Evolutionary conservation across 2,113 vertebrate species (phyloP).

Genomic region (Odontesthes bonariensis): DNA sequence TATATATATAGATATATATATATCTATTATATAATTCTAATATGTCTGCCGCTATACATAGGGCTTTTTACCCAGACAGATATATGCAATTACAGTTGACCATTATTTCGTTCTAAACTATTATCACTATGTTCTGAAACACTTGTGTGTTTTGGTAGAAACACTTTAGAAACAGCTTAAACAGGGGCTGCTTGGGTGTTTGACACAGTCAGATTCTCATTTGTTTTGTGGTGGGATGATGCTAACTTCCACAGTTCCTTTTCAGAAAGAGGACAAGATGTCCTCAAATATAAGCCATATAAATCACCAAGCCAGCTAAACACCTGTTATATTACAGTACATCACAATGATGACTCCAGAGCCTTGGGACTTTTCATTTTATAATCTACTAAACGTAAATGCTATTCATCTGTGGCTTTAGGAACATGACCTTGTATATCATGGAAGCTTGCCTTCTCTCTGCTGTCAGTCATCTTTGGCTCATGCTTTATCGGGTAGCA

Average conservation of each 20-base stretch:
- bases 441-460: slow-evolving; percentile 54
- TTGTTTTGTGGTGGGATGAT: slow-evolving; percentile 41
- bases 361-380: slow-evolving; percentile 47
- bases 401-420: slow-evolving; percentile 49
- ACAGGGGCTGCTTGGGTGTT: slow-evolving; percentile 35
- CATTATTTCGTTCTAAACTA: slow-evolving; percentile 43
- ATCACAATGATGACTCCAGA: slow-evolving; percentile 51
- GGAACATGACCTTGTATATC: slow-evolving; percentile 49
- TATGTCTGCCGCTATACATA: slow-evolving; percentile 74
- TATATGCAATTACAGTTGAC: slow-evolving; percentile 78
- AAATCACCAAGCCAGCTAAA: slow-evolving; percentile 60
- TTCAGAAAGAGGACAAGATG: slow-evolving; percentile 62
- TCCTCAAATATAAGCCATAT: slow-evolving; percentile 78
- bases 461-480: slow-evolving; percentile 64
- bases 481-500: slow-evolving; percentile 57
- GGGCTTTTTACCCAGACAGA: slow-evolving; percentile 68
- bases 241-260: slow-evolving; percentile 50
- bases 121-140: slow-evolving; percentile 56
- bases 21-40: not conserved
- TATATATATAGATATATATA: slow-evolving; percentile 19
- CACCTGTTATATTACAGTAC: slow-evolving; percentile 48
- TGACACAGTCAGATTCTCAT: slow-evolving; percentile 29
- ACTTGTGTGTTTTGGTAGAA: slow-evolving; percentile 39
- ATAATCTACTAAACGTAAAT: slow-evolving; percentile 48
- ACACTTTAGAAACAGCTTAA: slow-evolving; percentile 28